phyloP scores from a whole-genome alignment of 2,797 vertebrate genomes.

The Amphiprion clarkii region DNA sequence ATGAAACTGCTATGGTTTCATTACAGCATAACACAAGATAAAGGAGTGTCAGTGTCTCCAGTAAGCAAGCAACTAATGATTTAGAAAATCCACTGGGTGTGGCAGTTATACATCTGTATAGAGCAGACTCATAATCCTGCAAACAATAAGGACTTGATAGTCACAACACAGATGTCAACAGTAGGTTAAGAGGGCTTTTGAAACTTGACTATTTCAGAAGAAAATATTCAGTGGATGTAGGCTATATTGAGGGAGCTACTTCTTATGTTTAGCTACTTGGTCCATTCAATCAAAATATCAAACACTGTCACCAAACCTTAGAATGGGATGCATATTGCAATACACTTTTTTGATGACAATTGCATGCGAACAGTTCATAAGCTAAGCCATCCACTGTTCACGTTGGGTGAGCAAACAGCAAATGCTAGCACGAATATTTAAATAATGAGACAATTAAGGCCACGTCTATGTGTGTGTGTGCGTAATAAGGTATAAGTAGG shows the following conservation, averaged over 20 bases:
- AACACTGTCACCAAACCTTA: not conserved
- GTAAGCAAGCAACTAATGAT: not conserved
- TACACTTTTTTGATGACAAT: not conserved
- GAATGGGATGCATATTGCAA: not conserved
- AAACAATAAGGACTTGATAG: conserved; percentile 1
- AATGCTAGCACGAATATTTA: not conserved
- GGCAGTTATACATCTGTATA: conserved; percentile 3
- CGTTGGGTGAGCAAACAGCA: not conserved
- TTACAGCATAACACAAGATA: not conserved
- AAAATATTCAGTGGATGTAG: not conserved
- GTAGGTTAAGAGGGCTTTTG: not conserved
- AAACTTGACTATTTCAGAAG: not conserved
- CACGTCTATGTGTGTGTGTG: too few species aligned
- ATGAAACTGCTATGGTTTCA: not conserved
- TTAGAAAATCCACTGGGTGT: conserved; percentile 37
- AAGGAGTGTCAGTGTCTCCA: not conserved
- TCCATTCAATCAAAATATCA: not conserved
- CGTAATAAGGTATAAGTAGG: not conserved
- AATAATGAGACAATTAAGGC: not conserved
- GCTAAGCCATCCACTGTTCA: not conserved
- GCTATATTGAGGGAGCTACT: not conserved
- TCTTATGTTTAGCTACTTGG: not conserved
- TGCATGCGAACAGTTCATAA: not conserved
- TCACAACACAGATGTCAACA: not conserved
- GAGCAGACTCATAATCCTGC: not conserved